Conservation (phyloP, 2,113 vertebrate species). For the Forbesichthys agassizii region DNA sequence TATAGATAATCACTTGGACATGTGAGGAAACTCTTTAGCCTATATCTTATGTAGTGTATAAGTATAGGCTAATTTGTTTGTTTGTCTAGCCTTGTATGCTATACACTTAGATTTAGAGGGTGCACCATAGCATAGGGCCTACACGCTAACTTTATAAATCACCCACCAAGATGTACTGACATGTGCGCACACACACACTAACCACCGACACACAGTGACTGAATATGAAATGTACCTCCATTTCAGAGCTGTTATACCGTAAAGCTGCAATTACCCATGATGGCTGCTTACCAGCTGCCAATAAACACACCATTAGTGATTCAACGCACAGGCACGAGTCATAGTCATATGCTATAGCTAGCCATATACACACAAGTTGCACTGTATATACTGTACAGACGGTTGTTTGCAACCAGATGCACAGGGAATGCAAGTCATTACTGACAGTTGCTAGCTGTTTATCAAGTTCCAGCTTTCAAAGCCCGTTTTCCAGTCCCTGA, state of each 20-base stretch:
- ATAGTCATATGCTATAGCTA: neutral
- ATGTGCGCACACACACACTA: neutral
- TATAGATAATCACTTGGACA: too few relatives aligned
- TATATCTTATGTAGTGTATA: too few relatives aligned
- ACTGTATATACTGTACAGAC: neutral
- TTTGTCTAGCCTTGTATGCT: too few relatives aligned
- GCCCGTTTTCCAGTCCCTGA: constrained; percentile 38
- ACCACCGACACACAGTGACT: constrained; percentile 41
- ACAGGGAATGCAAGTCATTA: constrained; percentile 56
- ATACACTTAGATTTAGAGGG: too few relatives aligned
- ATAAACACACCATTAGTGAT: constrained; percentile 76
- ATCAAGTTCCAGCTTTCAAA: constrained; percentile 24
- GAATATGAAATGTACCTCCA: constrained; percentile 65
- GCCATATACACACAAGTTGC: constrained; percentile 17
- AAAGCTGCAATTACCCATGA: constrained; percentile 73
- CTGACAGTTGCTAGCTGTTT: constrained; percentile 44
- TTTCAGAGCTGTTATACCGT: constrained; percentile 69
- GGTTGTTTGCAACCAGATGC: neutral
- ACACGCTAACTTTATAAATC: neutral
- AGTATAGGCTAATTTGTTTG: too few relatives aligned
- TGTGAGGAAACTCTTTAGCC: too few relatives aligned
- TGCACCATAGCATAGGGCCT: too few relatives aligned
- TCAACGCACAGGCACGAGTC: constrained; percentile 49
- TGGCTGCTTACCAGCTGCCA: constrained; percentile 74
- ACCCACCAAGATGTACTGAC: neutral